Conservation (phyloP, 2,888 invertebrate species). For the Hypomecis punctinalis region DNA sequence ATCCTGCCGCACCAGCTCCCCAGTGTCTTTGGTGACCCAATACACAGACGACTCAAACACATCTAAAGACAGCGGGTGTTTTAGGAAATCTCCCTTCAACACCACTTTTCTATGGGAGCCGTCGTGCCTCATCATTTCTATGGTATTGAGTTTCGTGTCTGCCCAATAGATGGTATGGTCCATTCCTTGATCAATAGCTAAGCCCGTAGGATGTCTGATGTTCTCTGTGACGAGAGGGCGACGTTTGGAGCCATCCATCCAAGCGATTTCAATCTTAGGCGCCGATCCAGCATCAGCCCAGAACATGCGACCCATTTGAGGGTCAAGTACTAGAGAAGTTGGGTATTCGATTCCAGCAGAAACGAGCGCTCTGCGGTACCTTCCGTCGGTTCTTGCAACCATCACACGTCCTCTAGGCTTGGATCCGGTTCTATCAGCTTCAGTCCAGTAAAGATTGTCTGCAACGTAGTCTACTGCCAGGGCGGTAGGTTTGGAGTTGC, state of each 20-base stretch:
- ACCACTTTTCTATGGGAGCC: conserved; percentile 91
- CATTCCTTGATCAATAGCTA: conserved; percentile 96
- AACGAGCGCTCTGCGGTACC: conserved; percentile 93
- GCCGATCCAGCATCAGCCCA: conserved; percentile 97
- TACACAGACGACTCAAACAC: conserved; percentile 97
- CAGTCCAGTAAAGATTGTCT: conserved; percentile 97
- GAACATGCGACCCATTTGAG: conserved; percentile 93
- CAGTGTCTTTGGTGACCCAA: conserved; percentile 96
- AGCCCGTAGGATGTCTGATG: conserved; percentile 94
- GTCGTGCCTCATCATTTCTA: conserved; percentile 94
- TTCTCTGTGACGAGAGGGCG: conserved; percentile 92
- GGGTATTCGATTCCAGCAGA: conserved; percentile 93
- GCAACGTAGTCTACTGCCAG: conserved; percentile 97
- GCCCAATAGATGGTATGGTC: conserved; percentile 97
- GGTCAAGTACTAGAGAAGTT: conserved; percentile 94
- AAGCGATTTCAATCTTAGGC: conserved; percentile 97
- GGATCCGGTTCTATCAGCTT: conserved; percentile 90
- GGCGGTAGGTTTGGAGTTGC: conserved; percentile 93
- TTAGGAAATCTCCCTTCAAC: conserved; percentile 88
- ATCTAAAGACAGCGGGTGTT: conserved; percentile 94
- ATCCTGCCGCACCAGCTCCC: conserved; percentile 95
- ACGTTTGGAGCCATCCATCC: conserved; percentile 98
- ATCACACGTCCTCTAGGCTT: conserved; percentile 92
- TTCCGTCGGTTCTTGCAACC: conserved; percentile 95
- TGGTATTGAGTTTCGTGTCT: conserved; percentile 95